Conservation (phyloP, 2,797 vertebrate species). For the Enteromius treurensis region DNA sequence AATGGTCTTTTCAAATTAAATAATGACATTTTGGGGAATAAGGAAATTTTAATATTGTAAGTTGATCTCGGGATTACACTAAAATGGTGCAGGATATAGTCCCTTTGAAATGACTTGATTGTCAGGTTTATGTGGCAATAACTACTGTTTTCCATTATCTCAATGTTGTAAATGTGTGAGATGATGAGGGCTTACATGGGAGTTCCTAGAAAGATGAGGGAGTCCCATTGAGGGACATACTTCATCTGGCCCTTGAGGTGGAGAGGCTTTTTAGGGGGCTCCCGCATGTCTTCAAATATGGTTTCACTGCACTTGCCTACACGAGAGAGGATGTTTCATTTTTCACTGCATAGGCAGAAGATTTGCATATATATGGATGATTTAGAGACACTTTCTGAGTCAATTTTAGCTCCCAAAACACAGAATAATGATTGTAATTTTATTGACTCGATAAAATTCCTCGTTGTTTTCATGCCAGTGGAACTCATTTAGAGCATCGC, state of each 20-base stretch:
- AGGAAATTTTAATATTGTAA: slow-evolving; percentile 9
- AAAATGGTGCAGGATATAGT: not conserved
- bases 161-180: not conserved
- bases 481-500: not conserved
- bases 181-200: slow-evolving; percentile 74
- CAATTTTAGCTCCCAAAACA: not conserved
- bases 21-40: not conserved
- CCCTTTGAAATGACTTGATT: not conserved
- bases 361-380: slow-evolving; percentile 9
- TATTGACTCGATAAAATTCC: slow-evolving; percentile 14
- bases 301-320: slow-evolving; percentile 80
- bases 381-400: not conserved
- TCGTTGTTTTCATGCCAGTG: slow-evolving; percentile 9
- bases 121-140: not conserved
- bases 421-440: slow-evolving; percentile 19
- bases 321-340: slow-evolving; percentile 2
- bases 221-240: slow-evolving; percentile 81
- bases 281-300: slow-evolving; percentile 80
- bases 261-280: slow-evolving; percentile 79
- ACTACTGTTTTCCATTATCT: slow-evolving; percentile 12
- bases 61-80: not conserved
- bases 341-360: not conserved
- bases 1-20: not conserved
- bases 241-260: slow-evolving; percentile 84
- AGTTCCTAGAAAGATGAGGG: slow-evolving; percentile 76